These are phyloP conservation scores for Harpegnathos saltator DNA, from an alignment of 1,140 invertebrate species.

Conservation along the genomic window DNA sequence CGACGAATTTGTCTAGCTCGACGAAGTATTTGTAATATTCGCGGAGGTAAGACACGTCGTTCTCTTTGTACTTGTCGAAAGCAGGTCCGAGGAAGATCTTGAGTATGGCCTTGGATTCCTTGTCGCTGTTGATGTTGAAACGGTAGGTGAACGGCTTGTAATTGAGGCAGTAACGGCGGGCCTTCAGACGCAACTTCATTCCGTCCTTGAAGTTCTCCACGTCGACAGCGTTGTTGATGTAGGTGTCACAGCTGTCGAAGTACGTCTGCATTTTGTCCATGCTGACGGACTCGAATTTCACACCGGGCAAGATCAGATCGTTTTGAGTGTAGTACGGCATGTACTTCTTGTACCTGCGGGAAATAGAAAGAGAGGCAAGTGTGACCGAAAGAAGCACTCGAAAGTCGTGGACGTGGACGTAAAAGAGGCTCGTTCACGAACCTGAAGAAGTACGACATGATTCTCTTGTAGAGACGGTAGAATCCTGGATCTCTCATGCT, in stretches of 20 bases:
- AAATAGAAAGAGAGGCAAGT: too few species aligned
- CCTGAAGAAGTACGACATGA: conserved; percentile 84
- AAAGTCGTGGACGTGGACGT: not conserved
- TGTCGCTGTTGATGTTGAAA: conserved; percentile 85
- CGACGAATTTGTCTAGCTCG: conserved; percentile 84
- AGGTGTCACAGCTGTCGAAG: conserved; percentile 83
- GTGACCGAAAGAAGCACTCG: not conserved
- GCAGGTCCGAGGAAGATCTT: conserved; percentile 84
- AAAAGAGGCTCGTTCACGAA: conserved; percentile 72
- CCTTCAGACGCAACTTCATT: conserved; percentile 81
- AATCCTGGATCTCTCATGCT: conserved; percentile 86
- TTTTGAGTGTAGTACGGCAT: conserved; percentile 80
- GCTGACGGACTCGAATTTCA: conserved; percentile 88
- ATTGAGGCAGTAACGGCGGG: conserved; percentile 86
- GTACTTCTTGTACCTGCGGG: conserved; percentile 80
- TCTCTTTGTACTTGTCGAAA: conserved; percentile 79
- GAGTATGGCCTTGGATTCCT: conserved; percentile 83
- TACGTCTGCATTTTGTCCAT: conserved; percentile 88
- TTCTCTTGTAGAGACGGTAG: conserved; percentile 85
- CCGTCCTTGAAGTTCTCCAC: conserved; percentile 81
- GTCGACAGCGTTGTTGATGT: conserved; percentile 83
- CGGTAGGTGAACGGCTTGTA: conserved; percentile 89
- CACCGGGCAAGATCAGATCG: conserved; percentile 87
- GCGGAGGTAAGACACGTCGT: conserved; percentile 71
- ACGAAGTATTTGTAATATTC: conserved; percentile 83